A percentile compares a stretch with the other conserved stretches of the same genome.
phyloP scores from a whole-genome alignment of 2,888 invertebrate genomes.

The Baccha elongata region DNA sequence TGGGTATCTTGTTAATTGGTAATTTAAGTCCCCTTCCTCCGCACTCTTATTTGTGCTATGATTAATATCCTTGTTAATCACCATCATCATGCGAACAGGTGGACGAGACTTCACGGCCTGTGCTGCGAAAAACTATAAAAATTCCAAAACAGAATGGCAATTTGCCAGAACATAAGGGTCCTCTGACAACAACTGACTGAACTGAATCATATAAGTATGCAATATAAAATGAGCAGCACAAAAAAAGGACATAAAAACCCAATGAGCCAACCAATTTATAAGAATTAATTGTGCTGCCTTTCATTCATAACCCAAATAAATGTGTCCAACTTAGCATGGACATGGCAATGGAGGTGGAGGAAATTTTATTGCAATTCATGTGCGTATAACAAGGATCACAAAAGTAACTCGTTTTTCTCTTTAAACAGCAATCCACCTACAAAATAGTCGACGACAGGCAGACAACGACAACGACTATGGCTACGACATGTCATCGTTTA shows the following conservation, averaged over 20 bases:
- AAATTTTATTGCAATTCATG: constrained; percentile 20
- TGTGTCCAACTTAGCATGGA: neutral
- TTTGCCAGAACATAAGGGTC: constrained; percentile 68
- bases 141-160: constrained; percentile 63
- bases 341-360: neutral
- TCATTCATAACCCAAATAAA: constrained; percentile 69
- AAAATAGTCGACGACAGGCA: constrained; percentile 56
- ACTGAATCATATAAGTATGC: constrained; percentile 29
- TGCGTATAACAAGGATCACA: constrained; percentile 57
- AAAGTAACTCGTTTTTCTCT: constrained; percentile 31
- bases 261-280: constrained; percentile 70
- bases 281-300: constrained; percentile 69
- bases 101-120: constrained; percentile 31
- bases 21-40: constrained; percentile 50
- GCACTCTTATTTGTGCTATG: constrained; percentile 44
- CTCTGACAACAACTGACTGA: constrained; percentile 2
- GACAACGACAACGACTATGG: constrained; percentile 57
- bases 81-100: constrained; percentile 68
- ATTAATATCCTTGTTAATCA: constrained; percentile 74
- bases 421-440: constrained; percentile 46
- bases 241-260: constrained; percentile 56
- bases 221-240: constrained; percentile 17
- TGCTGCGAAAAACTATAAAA: constrained; percentile 59
- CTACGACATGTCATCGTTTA: constrained; percentile 71
- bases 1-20: constrained; percentile 73